phyloP scores from a whole-genome alignment of 2,113 vertebrate species.

The Vimba vimba region DNA sequence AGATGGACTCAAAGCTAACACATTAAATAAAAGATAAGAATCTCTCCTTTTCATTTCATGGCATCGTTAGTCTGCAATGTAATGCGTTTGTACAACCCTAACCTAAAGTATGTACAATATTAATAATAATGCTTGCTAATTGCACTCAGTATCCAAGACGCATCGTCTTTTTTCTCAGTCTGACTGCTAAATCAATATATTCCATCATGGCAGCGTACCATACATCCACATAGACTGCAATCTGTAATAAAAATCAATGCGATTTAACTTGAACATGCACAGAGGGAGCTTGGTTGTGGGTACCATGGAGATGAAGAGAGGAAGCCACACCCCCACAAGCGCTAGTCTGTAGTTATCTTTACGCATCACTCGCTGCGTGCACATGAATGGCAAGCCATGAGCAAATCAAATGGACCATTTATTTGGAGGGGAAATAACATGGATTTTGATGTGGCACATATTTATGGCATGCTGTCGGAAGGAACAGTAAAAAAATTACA shows the following conservation, averaged over 20 bases:
- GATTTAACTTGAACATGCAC: constrained; percentile 45
- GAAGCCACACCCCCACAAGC: constrained; percentile 26
- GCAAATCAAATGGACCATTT: constrained; percentile 61
- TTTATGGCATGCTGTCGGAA: constrained; percentile 48
- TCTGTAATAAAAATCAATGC: constrained; percentile 61
- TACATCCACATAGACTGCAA: constrained; percentile 40
- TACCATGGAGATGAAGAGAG: constrained; percentile 18
- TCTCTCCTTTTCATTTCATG: not conserved
- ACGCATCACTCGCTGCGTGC: not conserved
- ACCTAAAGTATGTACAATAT: not conserved
- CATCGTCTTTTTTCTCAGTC: constrained; percentile 47
- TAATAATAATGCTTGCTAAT: not conserved
- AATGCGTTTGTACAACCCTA: not conserved
- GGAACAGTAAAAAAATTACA: constrained; percentile 12
- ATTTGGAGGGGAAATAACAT: constrained; percentile 59
- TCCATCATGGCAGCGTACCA: constrained; percentile 35
- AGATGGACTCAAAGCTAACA: not conserved
- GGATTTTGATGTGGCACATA: constrained; percentile 55
- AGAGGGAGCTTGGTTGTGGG: constrained; percentile 50
- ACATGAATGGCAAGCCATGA: not conserved
- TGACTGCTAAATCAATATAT: constrained; percentile 52
- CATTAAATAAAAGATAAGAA: not conserved
- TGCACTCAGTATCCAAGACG: constrained; percentile 20
- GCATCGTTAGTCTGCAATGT: not conserved
- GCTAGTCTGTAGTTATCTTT: constrained; percentile 39